phyloP scores from a whole-genome alignment of 2,113 vertebrate species.

The Aepyceros melampus region DNA sequence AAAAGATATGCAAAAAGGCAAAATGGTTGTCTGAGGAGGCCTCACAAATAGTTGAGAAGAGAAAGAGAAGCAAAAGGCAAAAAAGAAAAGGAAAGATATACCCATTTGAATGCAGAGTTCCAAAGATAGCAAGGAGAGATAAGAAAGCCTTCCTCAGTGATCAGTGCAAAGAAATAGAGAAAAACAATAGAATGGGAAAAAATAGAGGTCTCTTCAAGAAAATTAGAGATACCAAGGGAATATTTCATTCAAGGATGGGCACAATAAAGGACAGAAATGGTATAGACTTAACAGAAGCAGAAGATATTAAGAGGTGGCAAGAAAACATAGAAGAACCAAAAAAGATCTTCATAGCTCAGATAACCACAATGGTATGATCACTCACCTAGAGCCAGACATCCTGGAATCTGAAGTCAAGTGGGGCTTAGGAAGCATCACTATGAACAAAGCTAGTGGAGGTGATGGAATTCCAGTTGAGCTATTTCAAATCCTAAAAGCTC shows the following conservation, averaged over 20 bases:
- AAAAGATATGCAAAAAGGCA: background rate
- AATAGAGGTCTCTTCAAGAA: background rate
- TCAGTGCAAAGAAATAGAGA: background rate
- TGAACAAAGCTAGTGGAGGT: background rate
- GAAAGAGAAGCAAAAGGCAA: background rate
- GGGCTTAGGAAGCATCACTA: background rate
- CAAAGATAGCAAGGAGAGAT: background rate
- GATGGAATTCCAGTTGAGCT: background rate
- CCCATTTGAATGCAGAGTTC: background rate
- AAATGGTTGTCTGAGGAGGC: background rate
- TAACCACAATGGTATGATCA: background rate
- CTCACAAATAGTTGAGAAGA: background rate
- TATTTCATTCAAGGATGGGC: background rate
- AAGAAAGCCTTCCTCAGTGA: background rate
- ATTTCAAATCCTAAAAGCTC: background rate
- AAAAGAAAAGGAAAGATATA: background rate
- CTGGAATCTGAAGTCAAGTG: background rate
- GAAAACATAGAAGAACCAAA: background rate
- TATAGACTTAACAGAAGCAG: background rate
- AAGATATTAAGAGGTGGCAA: background rate
- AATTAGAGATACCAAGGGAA: background rate
- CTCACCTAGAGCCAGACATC: background rate
- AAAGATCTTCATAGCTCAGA: background rate
- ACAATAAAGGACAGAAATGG: background rate
- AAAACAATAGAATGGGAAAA: background rate